Evolutionary conservation across 2,113 vertebrate species (phyloP).

Genomic region (Anser brachyrhynchus): DNA sequence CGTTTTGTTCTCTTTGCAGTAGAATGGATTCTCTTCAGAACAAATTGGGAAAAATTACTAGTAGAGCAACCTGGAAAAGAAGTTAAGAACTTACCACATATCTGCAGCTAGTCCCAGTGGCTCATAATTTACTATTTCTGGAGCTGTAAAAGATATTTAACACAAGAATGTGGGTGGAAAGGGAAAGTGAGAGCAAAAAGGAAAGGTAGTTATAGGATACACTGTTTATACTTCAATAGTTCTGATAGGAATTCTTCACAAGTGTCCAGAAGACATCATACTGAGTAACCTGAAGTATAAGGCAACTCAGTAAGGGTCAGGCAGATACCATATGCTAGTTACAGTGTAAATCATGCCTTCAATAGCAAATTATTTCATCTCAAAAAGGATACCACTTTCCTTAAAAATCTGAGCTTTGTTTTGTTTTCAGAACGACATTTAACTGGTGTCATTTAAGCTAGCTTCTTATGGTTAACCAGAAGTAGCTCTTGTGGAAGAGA

Average conservation of each 20-base stretch:
- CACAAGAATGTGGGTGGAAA: background rate
- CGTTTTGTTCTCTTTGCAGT: background rate
- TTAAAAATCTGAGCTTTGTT: background rate
- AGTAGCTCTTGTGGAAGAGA: background rate
- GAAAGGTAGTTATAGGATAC: background rate
- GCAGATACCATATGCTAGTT: background rate
- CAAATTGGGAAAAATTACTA: background rate
- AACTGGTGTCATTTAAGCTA: background rate
- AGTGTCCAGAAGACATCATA: background rate
- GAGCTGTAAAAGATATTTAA: slow-evolving; percentile 84
- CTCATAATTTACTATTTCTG: slow-evolving; percentile 98
- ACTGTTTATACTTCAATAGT: background rate
- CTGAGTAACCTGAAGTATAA: background rate
- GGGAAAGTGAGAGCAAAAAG: background rate
- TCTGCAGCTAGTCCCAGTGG: slow-evolving; percentile 92
- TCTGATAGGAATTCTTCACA: background rate
- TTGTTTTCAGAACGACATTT: background rate
- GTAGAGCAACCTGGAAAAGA: background rate
- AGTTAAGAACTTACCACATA: slow-evolving; percentile 89
- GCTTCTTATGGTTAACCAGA: background rate
- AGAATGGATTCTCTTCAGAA: background rate
- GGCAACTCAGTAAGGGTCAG: background rate
- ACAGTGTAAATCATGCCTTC: background rate
- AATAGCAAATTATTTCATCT: background rate
- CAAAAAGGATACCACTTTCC: background rate